Base-by-base conservation (phyloP, 1,140 invertebrate genomes). In the Drosophila cardini region DNA sequence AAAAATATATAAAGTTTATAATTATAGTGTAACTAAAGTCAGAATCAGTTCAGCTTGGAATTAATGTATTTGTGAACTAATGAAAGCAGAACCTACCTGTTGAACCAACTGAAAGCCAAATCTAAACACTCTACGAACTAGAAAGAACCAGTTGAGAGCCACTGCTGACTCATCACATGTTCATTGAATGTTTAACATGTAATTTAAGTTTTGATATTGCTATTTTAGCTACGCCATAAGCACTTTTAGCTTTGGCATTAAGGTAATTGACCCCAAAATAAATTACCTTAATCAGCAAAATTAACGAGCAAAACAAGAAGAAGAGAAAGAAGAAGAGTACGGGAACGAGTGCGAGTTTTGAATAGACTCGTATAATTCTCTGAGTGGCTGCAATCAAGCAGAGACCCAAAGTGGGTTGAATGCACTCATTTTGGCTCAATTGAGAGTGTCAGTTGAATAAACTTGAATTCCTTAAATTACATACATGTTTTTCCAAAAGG, bases 231-330 rank as follows among this genome's bases (percentile, higher is more conserved):
- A 10, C 53, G 7, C 21, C 50, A 42, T 34, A 40, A 34, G 63
- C 53, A 46, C 10, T 65, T 48, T 62, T 40, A n/a, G 9, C 8
- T 34, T 32, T 9, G 16, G 16, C 48, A 30, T 26, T 45, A 43
- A 62, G 67, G 60, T 70, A 55, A 38, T 62, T 70, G 67, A 70
- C 57, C 67, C 58, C 58, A 62, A 62, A 57, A 58, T 13, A 13
- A 62, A 70, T 43, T 62, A 62, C 67, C 38, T 55, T 43, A 40
- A 62, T 50, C 67, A 62, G 67, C 58, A 46, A 18, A 42, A 55
- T 62, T 61, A 45, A 30, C 52, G 55, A 42, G 55, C 36, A 30
- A 10, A 56, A 21, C 11, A 26, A 40, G 34, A 26, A 26, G 21
- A 26, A 26, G 21, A 3, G 5, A 0, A 26, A 26, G 21, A 1